These are phyloP conservation scores for Malacoctenus gilli DNA, from an alignment of 2,797 vertebrate genomes.

Conservation along the genomic window DNA sequence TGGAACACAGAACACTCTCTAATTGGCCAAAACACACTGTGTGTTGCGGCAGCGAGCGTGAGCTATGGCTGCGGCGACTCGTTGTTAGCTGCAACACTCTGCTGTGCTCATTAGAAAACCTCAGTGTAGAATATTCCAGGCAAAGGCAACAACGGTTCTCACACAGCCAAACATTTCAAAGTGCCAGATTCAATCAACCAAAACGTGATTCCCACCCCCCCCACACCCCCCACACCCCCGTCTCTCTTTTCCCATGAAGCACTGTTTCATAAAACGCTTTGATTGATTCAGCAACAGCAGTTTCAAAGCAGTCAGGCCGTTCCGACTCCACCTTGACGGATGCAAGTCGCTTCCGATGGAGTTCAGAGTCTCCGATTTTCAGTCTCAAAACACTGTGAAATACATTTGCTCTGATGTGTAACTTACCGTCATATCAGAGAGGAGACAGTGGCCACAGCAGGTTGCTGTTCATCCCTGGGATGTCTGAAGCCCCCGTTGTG, in stretches of 20 bases:
- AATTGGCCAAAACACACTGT: conserved; percentile 57
- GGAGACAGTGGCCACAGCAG: neutral
- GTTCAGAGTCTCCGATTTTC: neutral
- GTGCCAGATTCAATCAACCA: conserved; percentile 12
- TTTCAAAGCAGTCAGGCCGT: neutral
- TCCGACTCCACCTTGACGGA: neutral
- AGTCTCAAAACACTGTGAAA: neutral
- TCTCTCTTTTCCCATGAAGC: conserved; percentile 25
- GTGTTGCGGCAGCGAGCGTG: conserved; percentile 37
- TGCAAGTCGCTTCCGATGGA: neutral
- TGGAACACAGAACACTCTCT: conserved; percentile 41
- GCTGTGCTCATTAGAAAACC: conserved; percentile 67
- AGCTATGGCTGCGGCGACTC: conserved; percentile 35
- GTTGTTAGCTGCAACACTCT: conserved; percentile 46
- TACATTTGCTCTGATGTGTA: neutral
- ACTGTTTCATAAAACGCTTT: neutral
- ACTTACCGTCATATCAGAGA: neutral
- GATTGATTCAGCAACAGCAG: neutral
- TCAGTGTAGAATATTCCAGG: conserved; percentile 35
- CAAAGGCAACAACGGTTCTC: conserved; percentile 22
- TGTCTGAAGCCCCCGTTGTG: neutral
- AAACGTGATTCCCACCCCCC: conserved; percentile 3
- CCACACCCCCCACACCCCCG: no score
- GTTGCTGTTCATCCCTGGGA: neutral
- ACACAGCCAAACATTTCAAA: conserved; percentile 13